phyloP scores from a whole-genome alignment of 2,797 vertebrate species.

The Enteromius afrohamiltoni region DNA sequence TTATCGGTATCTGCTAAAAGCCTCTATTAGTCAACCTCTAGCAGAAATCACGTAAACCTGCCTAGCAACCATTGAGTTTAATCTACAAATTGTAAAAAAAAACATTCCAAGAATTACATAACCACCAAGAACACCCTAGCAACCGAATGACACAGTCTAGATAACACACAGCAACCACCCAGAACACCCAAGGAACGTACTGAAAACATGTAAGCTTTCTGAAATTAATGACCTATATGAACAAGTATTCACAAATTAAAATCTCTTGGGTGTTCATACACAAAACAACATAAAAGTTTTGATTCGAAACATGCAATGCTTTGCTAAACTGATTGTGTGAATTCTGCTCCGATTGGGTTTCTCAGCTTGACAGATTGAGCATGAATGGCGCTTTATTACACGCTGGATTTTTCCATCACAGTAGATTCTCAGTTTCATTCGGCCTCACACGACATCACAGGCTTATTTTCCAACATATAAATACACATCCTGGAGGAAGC shows the following conservation, averaged over 20 bases:
- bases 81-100: neutral
- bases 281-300: neutral
- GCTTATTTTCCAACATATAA: constrained; percentile 45
- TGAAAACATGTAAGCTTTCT: neutral
- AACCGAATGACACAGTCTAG: neutral
- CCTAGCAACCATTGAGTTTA: neutral
- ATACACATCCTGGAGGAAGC: constrained; percentile 48
- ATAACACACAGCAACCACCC: too few relatives aligned
- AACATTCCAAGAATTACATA: neutral
- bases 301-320: neutral
- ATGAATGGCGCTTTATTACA: constrained; percentile 36
- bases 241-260: neutral
- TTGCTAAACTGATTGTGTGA: neutral
- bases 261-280: neutral
- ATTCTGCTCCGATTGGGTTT: neutral
- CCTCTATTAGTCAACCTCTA: neutral
- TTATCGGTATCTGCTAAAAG: neutral
- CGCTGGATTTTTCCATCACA: neutral
- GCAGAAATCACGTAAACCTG: neutral
- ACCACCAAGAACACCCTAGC: neutral
- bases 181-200: neutral
- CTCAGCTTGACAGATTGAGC: constrained; percentile 4
- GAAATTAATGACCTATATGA: neutral
- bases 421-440: constrained; percentile 23
- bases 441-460: neutral